These are phyloP conservation scores for Bombyx mandarina DNA, from an alignment of 1,140 invertebrate species.

Conservation along the genomic window DNA sequence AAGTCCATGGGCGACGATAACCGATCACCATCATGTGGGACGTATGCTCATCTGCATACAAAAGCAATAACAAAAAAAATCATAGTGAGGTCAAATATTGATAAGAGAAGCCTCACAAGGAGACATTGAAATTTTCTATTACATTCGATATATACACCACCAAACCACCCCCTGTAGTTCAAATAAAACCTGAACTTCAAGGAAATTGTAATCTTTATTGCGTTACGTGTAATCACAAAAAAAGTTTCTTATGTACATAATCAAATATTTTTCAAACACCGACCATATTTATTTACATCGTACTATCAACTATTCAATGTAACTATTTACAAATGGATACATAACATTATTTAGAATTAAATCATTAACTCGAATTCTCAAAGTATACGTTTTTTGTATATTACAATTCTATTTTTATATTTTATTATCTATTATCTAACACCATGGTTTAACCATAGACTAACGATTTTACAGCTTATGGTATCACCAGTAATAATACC, in stretches of 20 bases:
- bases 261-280: conserved; percentile 44
- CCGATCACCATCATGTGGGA: too few species aligned
- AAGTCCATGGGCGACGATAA: too few species aligned
- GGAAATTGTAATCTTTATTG: conserved; percentile 56
- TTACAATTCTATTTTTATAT: conserved; percentile 8
- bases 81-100: too few species aligned
- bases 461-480: background rate
- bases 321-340: conserved; percentile 24
- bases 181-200: conserved; percentile 10
- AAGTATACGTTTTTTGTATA: conserved; percentile 39
- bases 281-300: conserved; percentile 46
- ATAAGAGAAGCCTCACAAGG: too few species aligned
- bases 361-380: conserved; percentile 19
- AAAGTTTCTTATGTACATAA: conserved; percentile 49
- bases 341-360: conserved; percentile 37
- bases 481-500: too few species aligned
- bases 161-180: too few species aligned
- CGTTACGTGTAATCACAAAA: conserved; percentile 61
- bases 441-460: conserved; percentile 21
- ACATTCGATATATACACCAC: too few species aligned
- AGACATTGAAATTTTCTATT: too few species aligned
- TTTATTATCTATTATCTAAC: conserved; percentile 1
- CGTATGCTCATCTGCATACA: too few species aligned
- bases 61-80: too few species aligned
- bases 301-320: conserved; percentile 28